Base-by-base conservation (phyloP, 2,113 vertebrate genomes). In the Pongo abelii region DNA sequence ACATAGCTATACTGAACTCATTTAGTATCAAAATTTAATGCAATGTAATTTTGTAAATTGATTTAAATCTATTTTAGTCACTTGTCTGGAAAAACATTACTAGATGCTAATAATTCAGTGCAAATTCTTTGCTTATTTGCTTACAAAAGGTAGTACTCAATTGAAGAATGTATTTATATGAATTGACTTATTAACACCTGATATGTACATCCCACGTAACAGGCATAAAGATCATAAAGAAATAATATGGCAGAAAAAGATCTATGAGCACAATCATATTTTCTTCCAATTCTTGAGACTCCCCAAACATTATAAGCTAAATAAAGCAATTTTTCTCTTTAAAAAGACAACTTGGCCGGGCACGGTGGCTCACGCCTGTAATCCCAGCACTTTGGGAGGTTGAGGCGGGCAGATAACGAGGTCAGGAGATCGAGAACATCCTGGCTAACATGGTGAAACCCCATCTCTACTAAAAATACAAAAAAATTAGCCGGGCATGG, bases 21-120 rank as follows among this genome's bases (percentile, higher is more conserved):
- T 99, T 99, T 99, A 99, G 99, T 99, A 99, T 98, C 98, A 99
- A 98, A 99, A 99, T 99, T 99, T 99, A 99, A 99, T 99, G 99
- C 99, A 98, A 99, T 99, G 99, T 99, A 99, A 98, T 99, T 99
- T 99, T 99, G 98, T 99, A 99, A 98, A 99, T 98, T 98, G 98
- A 99, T 99, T 98, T 99, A 99, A 99, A 99, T 98, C 98, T 98
- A 99, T 98, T 99, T 99, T 99, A 99, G 99, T 99, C 98, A 99
- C 98, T 99, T 99, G 98, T 99, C 32, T 84, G 98, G 98, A 98
- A 98, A 99, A 99, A 99, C 98, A 99, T 98, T 98, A 98, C 98
- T 98, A 98, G 98, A 98, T 99, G 97, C 98, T 98, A 98, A 98
- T 98, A 98, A 98, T 99, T 98, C 98, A 93, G 97, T 98, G 97